phyloP scores from a whole-genome alignment of 2,113 vertebrate genomes.

The Eulemur macaco region DNA sequence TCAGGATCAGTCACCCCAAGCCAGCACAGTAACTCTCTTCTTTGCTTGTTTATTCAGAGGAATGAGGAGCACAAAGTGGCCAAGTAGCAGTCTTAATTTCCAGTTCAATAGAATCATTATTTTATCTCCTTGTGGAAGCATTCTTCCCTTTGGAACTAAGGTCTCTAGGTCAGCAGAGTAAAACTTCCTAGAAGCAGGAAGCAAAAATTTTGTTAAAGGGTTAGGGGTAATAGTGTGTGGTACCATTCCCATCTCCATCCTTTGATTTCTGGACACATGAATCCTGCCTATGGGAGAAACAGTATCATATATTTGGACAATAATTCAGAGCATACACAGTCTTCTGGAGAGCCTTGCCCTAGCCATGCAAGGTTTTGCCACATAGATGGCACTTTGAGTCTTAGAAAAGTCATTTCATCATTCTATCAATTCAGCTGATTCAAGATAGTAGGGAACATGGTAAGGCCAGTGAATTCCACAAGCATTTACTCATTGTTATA shows the following conservation, averaged over 20 bases:
- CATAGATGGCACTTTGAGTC: not conserved
- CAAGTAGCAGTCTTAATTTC: not conserved
- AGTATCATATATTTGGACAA: not conserved
- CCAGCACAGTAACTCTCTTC: not conserved
- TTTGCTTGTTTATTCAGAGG: not conserved
- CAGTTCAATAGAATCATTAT: not conserved
- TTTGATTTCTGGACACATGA: not conserved
- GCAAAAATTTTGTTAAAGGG: not conserved
- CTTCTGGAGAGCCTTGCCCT: not conserved
- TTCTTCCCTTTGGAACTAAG: not conserved
- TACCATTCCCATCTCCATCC: not conserved
- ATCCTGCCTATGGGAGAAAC: not conserved
- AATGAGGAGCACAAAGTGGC: not conserved
- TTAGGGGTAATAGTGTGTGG: not conserved
- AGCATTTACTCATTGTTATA: not conserved
- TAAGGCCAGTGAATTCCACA: not conserved
- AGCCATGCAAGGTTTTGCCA: not conserved
- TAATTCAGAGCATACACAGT: not conserved
- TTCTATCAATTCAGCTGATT: too few species aligned
- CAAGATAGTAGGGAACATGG: too few species aligned
- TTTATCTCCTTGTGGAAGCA: not conserved
- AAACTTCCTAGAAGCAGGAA: not conserved
- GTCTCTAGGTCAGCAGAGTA: not conserved
- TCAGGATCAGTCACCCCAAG: not conserved
- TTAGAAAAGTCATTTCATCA: not conserved